Evolutionary conservation across 2,113 vertebrate species (phyloP), one percentile per base, ranked within the genome.

Genomic region (Speoplatyrhinus poulsoni): DNA sequence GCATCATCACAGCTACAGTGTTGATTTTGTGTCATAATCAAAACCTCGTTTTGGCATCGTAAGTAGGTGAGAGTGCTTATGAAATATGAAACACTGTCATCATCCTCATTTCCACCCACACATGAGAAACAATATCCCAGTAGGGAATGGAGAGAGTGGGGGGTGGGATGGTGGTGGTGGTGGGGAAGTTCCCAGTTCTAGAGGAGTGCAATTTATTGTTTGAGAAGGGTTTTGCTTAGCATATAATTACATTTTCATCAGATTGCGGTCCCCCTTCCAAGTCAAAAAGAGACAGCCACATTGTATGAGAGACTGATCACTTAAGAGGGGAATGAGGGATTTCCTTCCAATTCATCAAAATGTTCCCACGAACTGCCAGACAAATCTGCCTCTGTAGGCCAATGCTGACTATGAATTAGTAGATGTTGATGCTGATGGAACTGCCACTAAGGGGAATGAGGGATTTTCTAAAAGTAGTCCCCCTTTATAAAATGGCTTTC

Each of bases 71-170:
- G 72, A 54, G 53, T 9, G 41, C 12, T 65, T 12, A n/a, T 76
- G 64, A 82, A 77, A 76, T 57, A 69, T 74, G n/a, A 76, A 82
- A 77, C 41, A 46, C 47, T 63, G 62, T 75, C 68, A 75, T 60
- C 73, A 60, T 15, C 46, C 36, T 71, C 15, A 26, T 48, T 16
- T 60, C 61, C 60, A 26, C 63, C 77, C 69, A 68, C 46, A 8
- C 69, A 55, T 2, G n/a, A 57, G 46, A 69, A 75, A 76, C 53
- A 3, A 72, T 65, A 69, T 73, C 46, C 41, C 0, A 41, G 19
- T 53, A 49, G 59, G 62, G 59, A 52, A 46, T 6, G 5, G 9
- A 26, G 9, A 26, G 33, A 60, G 36, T 12, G 46, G 17, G 49
- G 33, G 49, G 17, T 16, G 0, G 49, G 62, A 17, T 56, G 61